phyloP scores from a whole-genome alignment of 2,113 vertebrate species.

The Machaerirhynchus nigripectus region DNA sequence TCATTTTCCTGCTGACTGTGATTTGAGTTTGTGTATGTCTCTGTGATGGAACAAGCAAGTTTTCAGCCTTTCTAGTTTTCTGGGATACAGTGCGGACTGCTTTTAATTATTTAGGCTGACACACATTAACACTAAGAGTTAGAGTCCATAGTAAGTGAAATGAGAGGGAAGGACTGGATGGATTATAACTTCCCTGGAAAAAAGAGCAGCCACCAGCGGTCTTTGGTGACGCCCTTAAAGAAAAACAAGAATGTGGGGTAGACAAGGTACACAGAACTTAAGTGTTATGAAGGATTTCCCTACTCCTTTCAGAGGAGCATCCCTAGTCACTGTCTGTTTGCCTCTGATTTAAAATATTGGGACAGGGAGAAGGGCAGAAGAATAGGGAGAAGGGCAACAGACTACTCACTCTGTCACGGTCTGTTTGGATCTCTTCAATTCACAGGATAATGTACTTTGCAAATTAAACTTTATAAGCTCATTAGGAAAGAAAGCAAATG shows the following conservation, averaged over 20 bases:
- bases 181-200: not conserved
- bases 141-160: not conserved
- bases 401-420: not conserved
- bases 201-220: not conserved
- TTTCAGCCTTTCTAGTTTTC: slow-evolving; percentile 26
- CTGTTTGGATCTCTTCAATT: not conserved
- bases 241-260: not conserved
- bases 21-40: slow-evolving; percentile 38
- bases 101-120: slow-evolving; percentile 30
- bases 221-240: not conserved
- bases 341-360: not conserved
- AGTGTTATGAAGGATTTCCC: not conserved
- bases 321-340: not conserved
- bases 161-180: not conserved
- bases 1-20: slow-evolving; percentile 55
- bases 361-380: not conserved
- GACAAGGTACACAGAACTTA: not conserved
- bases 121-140: not conserved
- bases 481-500: not conserved
- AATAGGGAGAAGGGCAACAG: not conserved
- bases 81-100: not conserved
- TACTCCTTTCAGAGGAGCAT: not conserved
- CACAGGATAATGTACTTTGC: not conserved
- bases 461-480: not conserved
- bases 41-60: not conserved